Base-by-base conservation (phyloP, 2,888 invertebrate genomes). In the Orchestes rusci region DNA sequence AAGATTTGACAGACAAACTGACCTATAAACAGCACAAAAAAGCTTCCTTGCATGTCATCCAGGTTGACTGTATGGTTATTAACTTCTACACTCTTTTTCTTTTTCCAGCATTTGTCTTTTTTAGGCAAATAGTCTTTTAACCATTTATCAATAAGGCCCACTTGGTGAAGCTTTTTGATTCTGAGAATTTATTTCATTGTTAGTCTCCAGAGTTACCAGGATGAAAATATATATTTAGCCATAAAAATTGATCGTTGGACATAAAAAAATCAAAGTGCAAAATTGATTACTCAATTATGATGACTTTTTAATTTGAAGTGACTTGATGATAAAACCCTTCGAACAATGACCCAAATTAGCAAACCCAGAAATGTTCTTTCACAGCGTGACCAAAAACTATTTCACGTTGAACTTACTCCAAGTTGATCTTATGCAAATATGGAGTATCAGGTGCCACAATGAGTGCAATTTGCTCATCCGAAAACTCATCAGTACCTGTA, bases 1-100 rank as follows among this genome's bases (percentile, higher is more conserved):
- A 23, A 23, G 10, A 23, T 23, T 23, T n/a, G n/a, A n/a, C n/a
- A n/a, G n/a, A n/a, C n/a, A n/a, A n/a, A n/a, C n/a, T 28, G 73
- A 86, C 90, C 91, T 40, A 91, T 67, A 40, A 88, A 74, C 2
- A 92, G 70, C 0, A 93, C 82, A 57, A 90, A 83, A 69, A 92
- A 92, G 17, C 89, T 91, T 8, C 92, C 93, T 66, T 92, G 90
- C 91, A 92, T 93, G 59, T 93, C 92, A 39, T 82, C 77, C 55
- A 92, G 73, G 64, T 89, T 88, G 30, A 93, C 92, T 27, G 87
- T 89, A 59, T 91, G 87, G 62, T 88, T 90, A 49, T 80, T 80
- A n/a, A 82, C 84, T 66, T 82, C 82, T 0, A 79, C 71, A 10
- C 71, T 65, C 15, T 74, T 66, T 1, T 75, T 73, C 36, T 73